Evolutionary conservation across 2,888 invertebrate species (phyloP).

Genomic region (Copidosoma aretas): DNA sequence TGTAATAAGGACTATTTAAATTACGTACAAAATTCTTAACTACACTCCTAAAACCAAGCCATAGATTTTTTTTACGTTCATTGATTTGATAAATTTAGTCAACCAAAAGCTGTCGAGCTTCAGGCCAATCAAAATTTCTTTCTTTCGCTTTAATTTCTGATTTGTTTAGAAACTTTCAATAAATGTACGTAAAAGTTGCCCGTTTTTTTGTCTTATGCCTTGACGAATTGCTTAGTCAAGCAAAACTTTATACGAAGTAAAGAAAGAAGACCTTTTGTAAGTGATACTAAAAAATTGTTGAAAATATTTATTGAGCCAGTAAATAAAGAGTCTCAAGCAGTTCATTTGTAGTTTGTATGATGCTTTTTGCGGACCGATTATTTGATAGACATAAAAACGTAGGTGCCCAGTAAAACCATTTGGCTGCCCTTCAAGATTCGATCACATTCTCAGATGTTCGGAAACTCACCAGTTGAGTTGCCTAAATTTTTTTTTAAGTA

Average conservation of each 20-base stretch:
- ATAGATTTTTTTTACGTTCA: not conserved
- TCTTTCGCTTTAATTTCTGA: not conserved
- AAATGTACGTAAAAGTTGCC: not conserved
- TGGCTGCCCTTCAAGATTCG: not conserved
- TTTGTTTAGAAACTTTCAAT: not conserved
- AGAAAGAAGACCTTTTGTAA: not conserved
- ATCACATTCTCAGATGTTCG: not conserved
- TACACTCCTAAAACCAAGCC: conserved; percentile 1
- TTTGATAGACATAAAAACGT: not conserved
- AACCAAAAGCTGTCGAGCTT: not conserved
- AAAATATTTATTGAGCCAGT: conserved; percentile 18
- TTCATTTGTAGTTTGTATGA: not conserved
- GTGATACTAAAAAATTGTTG: conserved; percentile 3
- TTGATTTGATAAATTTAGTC: not conserved
- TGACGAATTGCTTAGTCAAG: not conserved
- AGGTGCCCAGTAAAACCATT: not conserved
- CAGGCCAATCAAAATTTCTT: not conserved
- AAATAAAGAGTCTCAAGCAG: not conserved
- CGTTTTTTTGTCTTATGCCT: not conserved
- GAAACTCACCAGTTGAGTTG: not conserved
- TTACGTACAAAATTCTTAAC: conserved; percentile 1
- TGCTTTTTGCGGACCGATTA: not conserved
- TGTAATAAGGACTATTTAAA: not conserved
- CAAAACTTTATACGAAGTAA: not conserved
- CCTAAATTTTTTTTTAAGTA: not conserved